Evolutionary conservation across 1,140 invertebrate genomes (phyloP), one percentile per base, ranked within the genome.

Genomic region (Hylaeus volcanicus): DNA sequence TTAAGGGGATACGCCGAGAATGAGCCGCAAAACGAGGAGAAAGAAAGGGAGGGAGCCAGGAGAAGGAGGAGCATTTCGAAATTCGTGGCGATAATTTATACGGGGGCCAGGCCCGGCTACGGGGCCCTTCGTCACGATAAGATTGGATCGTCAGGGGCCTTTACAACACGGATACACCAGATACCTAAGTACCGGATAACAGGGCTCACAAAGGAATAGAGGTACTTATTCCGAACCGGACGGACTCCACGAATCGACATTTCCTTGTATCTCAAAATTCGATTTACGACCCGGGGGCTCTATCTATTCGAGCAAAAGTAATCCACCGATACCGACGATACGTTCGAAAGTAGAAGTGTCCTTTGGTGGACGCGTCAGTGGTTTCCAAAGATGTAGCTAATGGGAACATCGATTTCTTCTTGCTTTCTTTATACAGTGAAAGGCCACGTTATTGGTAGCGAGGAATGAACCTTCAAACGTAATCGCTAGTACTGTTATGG

Each of bases 11-110:
- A 73, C 61, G 26, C 15, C 48, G 64, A 41, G 78, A 86, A 70
- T 48, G 63, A 79, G 76, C 43, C 55, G 71, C 60, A 39, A 60
- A 79, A 88, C 75, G 82, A 86, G 82, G 77, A 77, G 87, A 69
- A 83, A 68, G 63, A 63, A 58, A 74, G 64, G 56, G 8, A 56
- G 41, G 64, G 53, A 66, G 74, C 37, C 56, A 14, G 53, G 80
- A 72, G 74, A 76, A 61, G 60, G 56, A 68, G 74, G 56, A 69
- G 72, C 63, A 71, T 89, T 87, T 88, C 83, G 88, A 89, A 88
- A 89, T 89, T 87, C 85, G 78, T 87, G 76, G 85, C 73, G 81
- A 86, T 88, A 88, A 89, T 89, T 89, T 89, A 89, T 88, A 87
- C 79, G 68, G 74, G 64, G 48, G 53, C 58, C 69, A 26, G 56